Base-by-base conservation (phyloP, 1,140 invertebrate species). In the Cydia pomonella region DNA sequence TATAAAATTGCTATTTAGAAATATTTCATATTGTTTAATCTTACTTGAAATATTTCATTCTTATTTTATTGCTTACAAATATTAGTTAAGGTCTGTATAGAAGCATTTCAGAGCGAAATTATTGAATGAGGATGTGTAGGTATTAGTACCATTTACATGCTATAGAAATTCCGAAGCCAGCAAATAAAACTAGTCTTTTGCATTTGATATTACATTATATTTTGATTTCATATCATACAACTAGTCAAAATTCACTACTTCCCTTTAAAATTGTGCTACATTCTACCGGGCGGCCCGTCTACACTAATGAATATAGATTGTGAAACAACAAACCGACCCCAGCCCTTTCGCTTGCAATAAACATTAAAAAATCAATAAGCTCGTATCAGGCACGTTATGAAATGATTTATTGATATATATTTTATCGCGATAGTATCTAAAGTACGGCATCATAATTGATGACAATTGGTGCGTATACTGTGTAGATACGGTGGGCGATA, bases 281-380 rank as follows among this genome's bases (percentile, higher is more conserved):
- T 41, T 69, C 29, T 18, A 69, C 27, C 29, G 64, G 64, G 64
- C 27, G 29, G n/a, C n/a, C 64, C 64, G 64, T 33, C 29, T 47
- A 64, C 77, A 74, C 81, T 90, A 91, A 91, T 91, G 87, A 88
- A 89, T 86, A 90, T 87, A 87, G 88, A 91, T 91, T 84, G 85
- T 82, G 74, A 83, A 87, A 86, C 85, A 87, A 84, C 80, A 81
- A 82, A 66, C 75, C 69, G 74, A 73, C 85, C 84, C 85, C 79
- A 87, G 80, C 85, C 87, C 86, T 88, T 87, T 86, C 74, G 80
- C 63, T 77, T 81, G 86, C 82, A 84, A 89, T 90, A 88, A 87
- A 89, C 87, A 85, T 91, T 87, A 87, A 89, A 92, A 83, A 90
- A 90, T 92, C 90, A 89, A 92, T 92, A 89, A 79, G 83, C 81